phyloP scores from a whole-genome alignment of 2,888 invertebrate species.

The Drosophila ezoana region DNA sequence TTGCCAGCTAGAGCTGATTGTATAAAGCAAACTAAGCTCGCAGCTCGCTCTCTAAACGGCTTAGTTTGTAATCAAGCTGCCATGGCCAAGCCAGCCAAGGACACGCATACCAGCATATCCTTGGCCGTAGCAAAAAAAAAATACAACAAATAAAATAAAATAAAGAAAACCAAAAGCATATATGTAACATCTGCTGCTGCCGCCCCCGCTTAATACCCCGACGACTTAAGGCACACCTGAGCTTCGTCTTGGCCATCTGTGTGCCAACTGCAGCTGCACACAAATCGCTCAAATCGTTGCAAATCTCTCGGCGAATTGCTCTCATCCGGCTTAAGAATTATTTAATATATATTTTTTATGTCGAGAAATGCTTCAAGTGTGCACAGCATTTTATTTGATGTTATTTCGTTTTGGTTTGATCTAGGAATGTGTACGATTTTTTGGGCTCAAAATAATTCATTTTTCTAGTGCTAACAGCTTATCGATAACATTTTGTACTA shows the following conservation, averaged over 20 bases:
- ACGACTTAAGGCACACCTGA: background rate
- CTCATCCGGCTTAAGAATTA: constrained; percentile 17
- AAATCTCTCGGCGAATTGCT: constrained; percentile 37
- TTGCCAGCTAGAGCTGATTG: constrained; percentile 59
- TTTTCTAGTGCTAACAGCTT: too few relatives aligned
- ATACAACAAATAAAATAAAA: constrained; percentile 11
- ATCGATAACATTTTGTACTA: too few relatives aligned
- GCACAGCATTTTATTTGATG: too few relatives aligned
- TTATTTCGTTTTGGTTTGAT: too few relatives aligned
- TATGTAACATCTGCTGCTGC: too few relatives aligned
- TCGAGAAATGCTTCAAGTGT: background rate
- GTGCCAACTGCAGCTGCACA: constrained; percentile 33
- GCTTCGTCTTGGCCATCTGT: background rate
- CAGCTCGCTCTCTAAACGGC: constrained; percentile 57
- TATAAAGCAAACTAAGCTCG: constrained; percentile 66
- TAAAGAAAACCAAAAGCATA: constrained; percentile 1
- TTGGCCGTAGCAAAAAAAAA: constrained; percentile 3
- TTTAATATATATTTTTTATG: background rate
- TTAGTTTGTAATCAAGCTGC: constrained; percentile 68
- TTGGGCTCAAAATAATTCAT: too few relatives aligned
- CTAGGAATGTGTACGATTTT: too few relatives aligned
- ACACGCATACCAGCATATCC: constrained; percentile 36
- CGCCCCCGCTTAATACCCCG: background rate
- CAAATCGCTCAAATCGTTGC: constrained; percentile 30
- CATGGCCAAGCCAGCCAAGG: constrained; percentile 28